phyloP scores from a whole-genome alignment of 1,140 invertebrate genomes.

The Drosophila sp. region DNA sequence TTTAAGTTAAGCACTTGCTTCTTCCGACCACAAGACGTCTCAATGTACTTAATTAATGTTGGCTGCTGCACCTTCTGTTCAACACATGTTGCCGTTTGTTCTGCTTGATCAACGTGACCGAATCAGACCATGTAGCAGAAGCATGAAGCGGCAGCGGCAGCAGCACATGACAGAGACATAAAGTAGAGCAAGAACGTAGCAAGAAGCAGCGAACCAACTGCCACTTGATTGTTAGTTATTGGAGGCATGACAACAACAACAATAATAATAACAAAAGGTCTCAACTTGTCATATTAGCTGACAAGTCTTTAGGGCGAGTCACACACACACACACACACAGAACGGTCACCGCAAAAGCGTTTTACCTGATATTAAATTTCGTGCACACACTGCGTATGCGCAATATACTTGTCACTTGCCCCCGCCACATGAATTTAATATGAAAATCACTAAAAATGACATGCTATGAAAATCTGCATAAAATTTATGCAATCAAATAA shows the following conservation, averaged over 20 bases:
- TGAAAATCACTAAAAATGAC: slow-evolving; percentile 74
- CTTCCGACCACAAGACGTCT: neutral
- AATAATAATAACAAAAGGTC: slow-evolving; percentile 9
- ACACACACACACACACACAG: neutral
- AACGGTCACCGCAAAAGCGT: slow-evolving; percentile 33
- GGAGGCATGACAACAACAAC: slow-evolving; percentile 34
- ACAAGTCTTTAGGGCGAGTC: slow-evolving; percentile 38
- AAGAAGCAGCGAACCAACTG: slow-evolving; percentile 15
- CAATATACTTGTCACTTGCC: slow-evolving; percentile 72
- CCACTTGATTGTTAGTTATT: slow-evolving; percentile 67
- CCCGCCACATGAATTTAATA: slow-evolving; percentile 63
- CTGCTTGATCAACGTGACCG: slow-evolving; percentile 71
- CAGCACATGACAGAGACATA: slow-evolving; percentile 67
- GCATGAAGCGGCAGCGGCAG: slow-evolving; percentile 3
- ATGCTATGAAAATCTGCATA: slow-evolving; percentile 72
- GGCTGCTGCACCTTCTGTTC: slow-evolving; percentile 8
- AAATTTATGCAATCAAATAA: slow-evolving; percentile 76
- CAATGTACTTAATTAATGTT: neutral
- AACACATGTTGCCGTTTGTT: slow-evolving; percentile 55
- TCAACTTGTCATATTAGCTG: slow-evolving; percentile 79
- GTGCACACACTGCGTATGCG: slow-evolving; percentile 65
- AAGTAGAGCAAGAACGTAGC: slow-evolving; percentile 42
- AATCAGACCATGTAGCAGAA: slow-evolving; percentile 15
- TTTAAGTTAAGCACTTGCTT: neutral
- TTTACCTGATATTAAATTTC: slow-evolving; percentile 68